These are phyloP conservation scores for Carcina quercana DNA, from an alignment of 2,888 invertebrate species.

Conservation along the genomic window DNA sequence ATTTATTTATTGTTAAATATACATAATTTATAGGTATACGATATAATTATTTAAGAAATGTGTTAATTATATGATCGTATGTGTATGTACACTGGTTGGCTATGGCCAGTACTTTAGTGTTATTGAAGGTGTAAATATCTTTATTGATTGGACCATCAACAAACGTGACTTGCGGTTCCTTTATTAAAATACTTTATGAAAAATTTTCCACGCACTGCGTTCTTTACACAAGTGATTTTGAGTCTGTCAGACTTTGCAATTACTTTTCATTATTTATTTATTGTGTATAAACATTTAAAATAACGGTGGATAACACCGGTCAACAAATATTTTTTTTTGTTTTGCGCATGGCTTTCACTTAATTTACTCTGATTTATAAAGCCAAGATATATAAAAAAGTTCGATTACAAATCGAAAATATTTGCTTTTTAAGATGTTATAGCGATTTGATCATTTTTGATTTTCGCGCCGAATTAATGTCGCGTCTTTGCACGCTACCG, in stretches of 20 bases:
- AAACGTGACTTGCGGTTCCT: conserved; percentile 11
- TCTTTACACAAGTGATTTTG: background rate
- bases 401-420: background rate
- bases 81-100: too few species aligned
- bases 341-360: background rate
- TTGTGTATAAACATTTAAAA: background rate
- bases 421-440: background rate
- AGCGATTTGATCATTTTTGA: background rate
- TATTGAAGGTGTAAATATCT: conserved; percentile 4
- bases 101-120: too few species aligned
- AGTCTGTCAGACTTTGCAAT: conserved; percentile 1
- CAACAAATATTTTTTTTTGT: background rate
- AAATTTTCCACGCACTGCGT: conserved; percentile 5
- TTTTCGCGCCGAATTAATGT: too few species aligned
- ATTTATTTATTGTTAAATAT: too few species aligned
- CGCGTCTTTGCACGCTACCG: too few species aligned
- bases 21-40: too few species aligned
- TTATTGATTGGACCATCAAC: conserved; percentile 12
- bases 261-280: background rate
- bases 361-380: background rate
- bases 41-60: too few species aligned
- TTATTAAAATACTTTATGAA: conserved; percentile 5
- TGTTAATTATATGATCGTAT: too few species aligned
- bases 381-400: background rate
- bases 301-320: background rate